Evolutionary conservation across 2,113 vertebrate species (phyloP), one percentile per base, ranked within the genome.

Genomic region (Mirza zaza): DNA sequence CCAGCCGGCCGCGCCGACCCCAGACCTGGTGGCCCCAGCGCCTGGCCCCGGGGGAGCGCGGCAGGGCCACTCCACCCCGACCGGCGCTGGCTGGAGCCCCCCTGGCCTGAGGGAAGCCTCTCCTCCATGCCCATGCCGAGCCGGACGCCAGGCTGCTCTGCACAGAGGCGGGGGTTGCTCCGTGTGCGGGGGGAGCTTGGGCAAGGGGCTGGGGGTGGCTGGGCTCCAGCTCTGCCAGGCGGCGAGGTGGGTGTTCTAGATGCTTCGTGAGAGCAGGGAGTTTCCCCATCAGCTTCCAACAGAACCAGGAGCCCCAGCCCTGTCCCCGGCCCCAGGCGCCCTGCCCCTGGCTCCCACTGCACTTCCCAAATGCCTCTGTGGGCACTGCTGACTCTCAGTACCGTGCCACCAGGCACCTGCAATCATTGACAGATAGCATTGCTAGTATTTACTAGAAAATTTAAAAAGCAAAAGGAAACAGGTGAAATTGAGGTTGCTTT

Each of bases 11-110:
- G 0, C 1, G 20, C 48, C 13, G 93, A 61, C 91, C 90, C 1
- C 0, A 5, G 77, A 45, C 71, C 45, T 0, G 2, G 34, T 67
- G 0, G 9, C 14, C 73, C 5, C 0, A 0, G 82, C 63, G 15
- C 9, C 70, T 0, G 4, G 65, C 14, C 14, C 29, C 3, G 32
- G 29, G 34, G 18, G 2, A 1, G 61, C 11, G 14, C 34, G 5
- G 6, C 59, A 6, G 0, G 0, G 5, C 29, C 36, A 45, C 42
- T 7, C 42, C 42, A 45, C 42, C 42, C 42, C 42, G 42, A 20
- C 55, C 63, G 27, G 27, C 11, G 12, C 61, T 65, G 61, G 27
- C 29, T 32, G 61, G 73, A 32, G 73, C 27, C 27, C 15, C 71
- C 45, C 9, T 17, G 0, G 52, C 27, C 71, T 15, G n/a, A 27